These are phyloP conservation scores for Poecilia gillii DNA, from an alignment of 2,797 vertebrate genomes.

Conservation along the genomic window DNA sequence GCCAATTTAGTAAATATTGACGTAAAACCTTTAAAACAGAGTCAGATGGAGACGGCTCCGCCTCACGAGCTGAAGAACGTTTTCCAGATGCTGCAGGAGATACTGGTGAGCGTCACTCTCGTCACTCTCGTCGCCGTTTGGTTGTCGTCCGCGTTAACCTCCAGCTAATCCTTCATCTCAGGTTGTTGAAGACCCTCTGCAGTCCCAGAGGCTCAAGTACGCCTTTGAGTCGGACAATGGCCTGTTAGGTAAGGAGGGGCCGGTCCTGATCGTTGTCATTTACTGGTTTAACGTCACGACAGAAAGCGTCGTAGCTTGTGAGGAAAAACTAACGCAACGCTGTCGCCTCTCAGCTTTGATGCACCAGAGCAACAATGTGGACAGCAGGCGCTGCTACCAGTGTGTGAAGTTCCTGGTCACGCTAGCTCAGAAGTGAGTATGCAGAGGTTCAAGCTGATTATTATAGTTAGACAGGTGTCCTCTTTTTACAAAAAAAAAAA, in stretches of 20 bases:
- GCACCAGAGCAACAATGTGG: conserved; percentile 98
- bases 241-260: conserved; percentile 84
- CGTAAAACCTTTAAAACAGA: conserved; percentile 72
- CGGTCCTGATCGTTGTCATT: not conserved
- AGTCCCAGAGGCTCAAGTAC: conserved; percentile 94
- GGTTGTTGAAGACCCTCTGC: conserved; percentile 95
- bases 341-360: conserved; percentile 86
- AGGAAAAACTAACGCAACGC: not conserved
- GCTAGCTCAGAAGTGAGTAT: conserved; percentile 97
- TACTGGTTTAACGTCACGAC: not conserved
- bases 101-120: conserved; percentile 83
- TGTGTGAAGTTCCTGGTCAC: conserved; percentile 99
- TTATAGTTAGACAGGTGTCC: not conserved
- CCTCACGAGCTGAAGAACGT: conserved; percentile 97
- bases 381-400: conserved; percentile 99
- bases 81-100: conserved; percentile 95
- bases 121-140: not conserved
- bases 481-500: no score
- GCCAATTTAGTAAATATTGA: not conserved
- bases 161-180: conserved; percentile 47
- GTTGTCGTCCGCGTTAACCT: conserved; percentile 2
- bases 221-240: conserved; percentile 98
- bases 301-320: no score
- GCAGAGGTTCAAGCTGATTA: not conserved
- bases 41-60: conserved; percentile 94